phyloP scores from a whole-genome alignment of 2,113 vertebrate species.

The Megaleporinus macrocephalus region DNA sequence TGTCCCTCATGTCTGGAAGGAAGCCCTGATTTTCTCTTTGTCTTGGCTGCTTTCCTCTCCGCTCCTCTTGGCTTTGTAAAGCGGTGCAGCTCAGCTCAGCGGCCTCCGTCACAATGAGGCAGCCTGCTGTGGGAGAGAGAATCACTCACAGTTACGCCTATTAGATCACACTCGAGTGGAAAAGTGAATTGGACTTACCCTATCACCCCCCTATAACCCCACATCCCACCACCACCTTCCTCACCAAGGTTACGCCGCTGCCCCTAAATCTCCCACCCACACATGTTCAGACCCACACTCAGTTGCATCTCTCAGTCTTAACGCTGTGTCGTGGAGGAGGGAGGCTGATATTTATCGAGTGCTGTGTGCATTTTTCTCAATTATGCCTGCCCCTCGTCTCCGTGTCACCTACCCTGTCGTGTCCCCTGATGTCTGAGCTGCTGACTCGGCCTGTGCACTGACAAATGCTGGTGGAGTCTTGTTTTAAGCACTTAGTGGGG shows the following conservation, averaged over 20 bases:
- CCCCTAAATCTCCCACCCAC: slow-evolving; percentile 39
- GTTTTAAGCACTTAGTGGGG: slow-evolving; percentile 1
- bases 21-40: not conserved
- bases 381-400: slow-evolving; percentile 40
- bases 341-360: slow-evolving; percentile 66
- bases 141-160: slow-evolving; percentile 80
- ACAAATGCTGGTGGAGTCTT: slow-evolving; percentile 9
- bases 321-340: slow-evolving; percentile 47
- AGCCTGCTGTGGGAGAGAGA: slow-evolving; percentile 72
- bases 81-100: not conserved
- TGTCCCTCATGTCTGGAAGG: slow-evolving; percentile 13
- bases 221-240: slow-evolving; percentile 45
- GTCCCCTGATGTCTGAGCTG: slow-evolving; percentile 27
- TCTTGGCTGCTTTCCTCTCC: not conserved
- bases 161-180: slow-evolving; percentile 75
- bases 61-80: slow-evolving; percentile 21
- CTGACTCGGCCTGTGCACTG: slow-evolving; percentile 26
- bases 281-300: slow-evolving; percentile 53
- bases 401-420: slow-evolving; percentile 56
- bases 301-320: slow-evolving; percentile 46
- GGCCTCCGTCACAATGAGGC: slow-evolving; percentile 56
- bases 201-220: slow-evolving; percentile 47
- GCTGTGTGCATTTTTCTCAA: slow-evolving; percentile 50
- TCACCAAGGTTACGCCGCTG: slow-evolving; percentile 8
- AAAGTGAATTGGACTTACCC: slow-evolving; percentile 71